phyloP scores from a whole-genome alignment of 2,113 vertebrate genomes.

The Halcyon malimbica region DNA sequence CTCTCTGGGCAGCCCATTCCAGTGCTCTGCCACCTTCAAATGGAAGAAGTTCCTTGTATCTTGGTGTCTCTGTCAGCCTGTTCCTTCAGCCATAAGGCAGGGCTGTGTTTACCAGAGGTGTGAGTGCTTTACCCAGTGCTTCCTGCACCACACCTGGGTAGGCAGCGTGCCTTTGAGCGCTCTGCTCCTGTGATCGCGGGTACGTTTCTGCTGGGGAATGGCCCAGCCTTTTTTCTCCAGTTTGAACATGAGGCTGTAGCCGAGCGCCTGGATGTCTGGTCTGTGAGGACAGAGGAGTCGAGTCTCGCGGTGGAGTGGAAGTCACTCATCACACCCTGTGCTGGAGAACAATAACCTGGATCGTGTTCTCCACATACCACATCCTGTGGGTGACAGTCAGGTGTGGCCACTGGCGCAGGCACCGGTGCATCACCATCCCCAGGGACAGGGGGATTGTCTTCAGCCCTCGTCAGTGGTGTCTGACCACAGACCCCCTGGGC shows the following conservation, averaged over 20 bases:
- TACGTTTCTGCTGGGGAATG: accelerated
- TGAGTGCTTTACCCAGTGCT: background rate
- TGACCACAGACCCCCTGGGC: background rate
- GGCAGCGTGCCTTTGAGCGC: background rate
- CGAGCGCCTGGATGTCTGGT: background rate
- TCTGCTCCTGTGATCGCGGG: background rate
- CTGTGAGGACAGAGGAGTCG: background rate
- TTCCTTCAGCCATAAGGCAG: background rate
- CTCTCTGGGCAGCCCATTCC: too few species aligned
- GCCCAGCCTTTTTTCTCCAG: background rate
- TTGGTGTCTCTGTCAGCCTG: background rate
- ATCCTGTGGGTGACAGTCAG: background rate
- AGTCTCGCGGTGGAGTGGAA: background rate
- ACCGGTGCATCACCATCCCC: background rate
- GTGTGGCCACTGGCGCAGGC: background rate
- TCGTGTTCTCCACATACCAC: background rate
- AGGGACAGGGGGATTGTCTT: background rate
- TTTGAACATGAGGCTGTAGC: background rate
- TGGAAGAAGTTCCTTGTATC: background rate
- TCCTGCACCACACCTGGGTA: background rate
- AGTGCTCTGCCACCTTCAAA: too few species aligned
- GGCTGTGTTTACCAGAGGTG: background rate
- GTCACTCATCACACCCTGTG: background rate
- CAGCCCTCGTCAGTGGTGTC: background rate
- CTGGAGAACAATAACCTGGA: accelerated